Evolutionary conservation across 2,113 vertebrate species (phyloP).

Genomic region (Caranx melampygus): DNA sequence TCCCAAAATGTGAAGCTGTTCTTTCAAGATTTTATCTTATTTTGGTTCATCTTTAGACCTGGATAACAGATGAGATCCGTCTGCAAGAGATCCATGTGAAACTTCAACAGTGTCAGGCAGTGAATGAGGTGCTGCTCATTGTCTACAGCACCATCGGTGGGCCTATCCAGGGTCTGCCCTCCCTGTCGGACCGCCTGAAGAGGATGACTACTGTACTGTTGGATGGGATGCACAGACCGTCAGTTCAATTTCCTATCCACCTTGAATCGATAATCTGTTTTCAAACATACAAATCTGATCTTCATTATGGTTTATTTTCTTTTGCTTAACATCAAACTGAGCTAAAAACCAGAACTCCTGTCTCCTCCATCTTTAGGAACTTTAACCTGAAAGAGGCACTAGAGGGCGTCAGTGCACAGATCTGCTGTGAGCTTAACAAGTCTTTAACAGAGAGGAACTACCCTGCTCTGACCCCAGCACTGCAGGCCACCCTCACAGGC

Average conservation of each 20-base stretch:
- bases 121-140: conserved; percentile 90
- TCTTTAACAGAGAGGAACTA: conserved; percentile 86
- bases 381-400: conserved; percentile 89
- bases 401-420: conserved; percentile 85
- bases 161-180: conserved; percentile 84
- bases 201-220: conserved; percentile 88
- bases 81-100: conserved; percentile 89
- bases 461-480: conserved; percentile 81
- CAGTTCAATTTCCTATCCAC: conserved; percentile 67
- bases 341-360: background rate
- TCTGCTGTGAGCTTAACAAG: conserved; percentile 89
- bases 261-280: background rate
- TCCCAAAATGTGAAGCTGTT: background rate
- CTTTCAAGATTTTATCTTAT: background rate
- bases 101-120: conserved; percentile 86
- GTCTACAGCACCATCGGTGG: conserved; percentile 88
- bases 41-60: conserved; percentile 82
- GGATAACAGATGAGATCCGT: conserved; percentile 89
- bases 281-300: background rate
- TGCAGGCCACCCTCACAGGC: conserved; percentile 87
- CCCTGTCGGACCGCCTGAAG: conserved; percentile 87
- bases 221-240: conserved; percentile 91
- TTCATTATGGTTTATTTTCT: background rate
- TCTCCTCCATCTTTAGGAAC: conserved; percentile 74
- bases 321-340: background rate